Percentiles rank a stretch among this genome's conserved stretches.
These are phyloP conservation scores for Scolopax bukidnonensis DNA, from an alignment of 2,797 vertebrate genomes.

Conservation along the genomic window DNA sequence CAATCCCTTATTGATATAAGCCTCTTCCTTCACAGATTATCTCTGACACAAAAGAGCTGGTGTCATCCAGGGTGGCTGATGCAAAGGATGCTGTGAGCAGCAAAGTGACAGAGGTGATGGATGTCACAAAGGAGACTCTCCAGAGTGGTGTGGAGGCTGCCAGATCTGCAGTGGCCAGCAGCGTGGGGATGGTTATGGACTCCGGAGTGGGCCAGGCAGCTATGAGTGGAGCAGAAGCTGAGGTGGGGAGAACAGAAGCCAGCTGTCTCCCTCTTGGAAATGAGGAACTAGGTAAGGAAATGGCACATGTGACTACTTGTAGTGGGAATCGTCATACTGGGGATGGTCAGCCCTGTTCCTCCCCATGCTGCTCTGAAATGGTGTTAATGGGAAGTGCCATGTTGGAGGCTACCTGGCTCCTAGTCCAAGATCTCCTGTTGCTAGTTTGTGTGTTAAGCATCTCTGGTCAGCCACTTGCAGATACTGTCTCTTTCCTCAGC, in stretches of 20 bases:
- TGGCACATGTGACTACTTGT: accelerated
- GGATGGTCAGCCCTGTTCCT: background rate
- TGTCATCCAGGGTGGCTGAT: slow-evolving; percentile 38
- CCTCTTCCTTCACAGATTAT: slow-evolving; percentile 27
- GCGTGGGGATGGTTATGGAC: slow-evolving; percentile 67
- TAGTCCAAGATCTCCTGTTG: background rate
- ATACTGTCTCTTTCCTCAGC: background rate
- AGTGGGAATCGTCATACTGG: background rate
- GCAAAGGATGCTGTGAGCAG: slow-evolving; percentile 72
- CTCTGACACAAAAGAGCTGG: slow-evolving; percentile 59
- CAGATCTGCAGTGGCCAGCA: slow-evolving; percentile 72
- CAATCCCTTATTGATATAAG: accelerated
- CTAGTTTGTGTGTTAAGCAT: accelerated
- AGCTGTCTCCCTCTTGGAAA: slow-evolving; percentile 86
- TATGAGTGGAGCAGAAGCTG: slow-evolving; percentile 78
- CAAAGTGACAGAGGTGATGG: slow-evolving; percentile 75
- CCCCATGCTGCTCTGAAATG: background rate
- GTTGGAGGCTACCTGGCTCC: background rate
- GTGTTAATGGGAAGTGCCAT: background rate
- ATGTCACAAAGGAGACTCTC: slow-evolving; percentile 69
- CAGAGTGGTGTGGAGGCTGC: slow-evolving; percentile 82
- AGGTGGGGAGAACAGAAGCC: slow-evolving; percentile 79
- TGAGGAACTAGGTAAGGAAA: slow-evolving; percentile 83
- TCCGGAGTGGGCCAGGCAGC: slow-evolving; percentile 12
- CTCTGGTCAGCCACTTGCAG: background rate